Evolutionary conservation across 2,888 invertebrate genomes (phyloP), one percentile per base, ranked within the genome.

Genomic region (Tipula helvola): DNA sequence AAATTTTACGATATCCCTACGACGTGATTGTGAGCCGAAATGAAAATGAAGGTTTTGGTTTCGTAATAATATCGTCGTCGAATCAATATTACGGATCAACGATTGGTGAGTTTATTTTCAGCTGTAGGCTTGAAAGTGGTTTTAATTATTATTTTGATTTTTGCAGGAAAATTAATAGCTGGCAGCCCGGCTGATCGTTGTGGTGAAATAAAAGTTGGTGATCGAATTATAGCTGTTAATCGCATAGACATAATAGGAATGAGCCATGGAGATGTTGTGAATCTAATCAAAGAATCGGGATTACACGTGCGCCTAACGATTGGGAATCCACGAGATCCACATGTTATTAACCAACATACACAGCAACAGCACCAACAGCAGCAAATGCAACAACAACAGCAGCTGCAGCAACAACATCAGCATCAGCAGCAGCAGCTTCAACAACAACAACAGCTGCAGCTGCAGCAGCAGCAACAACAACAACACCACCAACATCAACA

Each of bases 31-130:
- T 99, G 0, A 95, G 95, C 87, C 93, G 98, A 86, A 95, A 95
- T 90, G 98, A 98, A 90, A 97, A 96, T 88, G 99, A 99, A 91
- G 99, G 99, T 4, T 99, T 99, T 91, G 99, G 99, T 12, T 99
- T 99, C 92, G 99, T 99, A 86, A 98, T 99, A 89, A 99, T 99
- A 89, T 98, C 99, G 0, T 97, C 97, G 5, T 96, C 97, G 3
- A 97, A 97, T 96, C 89, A 94, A 92, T 88, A 93, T 92, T 90
- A 91, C 88, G 96, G 96, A 41, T 96, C 96, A 0, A 97, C 97
- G 36, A 98, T 98, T 88, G 98, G 98, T 95, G 90, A 87, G 88
- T 86, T 28, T 3, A 28, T 28, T 71, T 71, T 3, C 4, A 10
- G 7, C 8, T 7, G 28, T 8, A 18, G 52, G 16, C 52, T 12